A percentile compares a stretch with the other conserved stretches of the same genome.
Conservation (phyloP, 2,113 vertebrate species). For the Vimba vimba region DNA sequence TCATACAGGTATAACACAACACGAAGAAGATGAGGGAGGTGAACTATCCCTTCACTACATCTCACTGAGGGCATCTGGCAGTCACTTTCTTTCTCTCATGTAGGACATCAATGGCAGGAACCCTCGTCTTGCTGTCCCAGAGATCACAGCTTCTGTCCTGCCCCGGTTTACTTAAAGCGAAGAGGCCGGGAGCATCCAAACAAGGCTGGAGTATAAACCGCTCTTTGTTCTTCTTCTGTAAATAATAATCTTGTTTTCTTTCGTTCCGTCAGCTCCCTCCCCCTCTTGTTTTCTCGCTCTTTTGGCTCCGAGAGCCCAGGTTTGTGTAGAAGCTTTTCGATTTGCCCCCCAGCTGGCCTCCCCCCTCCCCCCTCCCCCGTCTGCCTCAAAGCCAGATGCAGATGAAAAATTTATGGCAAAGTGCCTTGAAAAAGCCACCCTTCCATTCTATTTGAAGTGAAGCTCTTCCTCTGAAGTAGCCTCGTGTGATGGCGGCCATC, state of each 20-base stretch:
- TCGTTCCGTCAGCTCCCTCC: conserved; percentile 64
- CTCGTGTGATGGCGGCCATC: conserved; percentile 71
- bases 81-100: conserved; percentile 8
- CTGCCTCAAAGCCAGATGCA: conserved; percentile 75
- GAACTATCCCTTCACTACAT: neutral
- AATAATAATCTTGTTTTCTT: conserved; percentile 69
- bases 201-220: conserved; percentile 49
- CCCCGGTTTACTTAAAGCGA: conserved; percentile 11
- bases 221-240: conserved; percentile 66
- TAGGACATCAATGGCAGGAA: conserved; percentile 25
- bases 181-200: conserved; percentile 39
- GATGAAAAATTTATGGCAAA: conserved; percentile 83
- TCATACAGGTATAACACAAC: neutral
- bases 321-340: conserved; percentile 68
- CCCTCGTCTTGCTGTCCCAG: conserved; percentile 8
- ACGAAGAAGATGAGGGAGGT: neutral
- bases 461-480: conserved; percentile 71
- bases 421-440: conserved; percentile 69
- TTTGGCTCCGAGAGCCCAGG: conserved; percentile 67
- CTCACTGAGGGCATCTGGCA: neutral
- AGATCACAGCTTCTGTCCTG: conserved; percentile 35
- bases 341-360: conserved; percentile 58
- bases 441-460: conserved; percentile 76
- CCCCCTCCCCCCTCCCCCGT: conserved; percentile 66
- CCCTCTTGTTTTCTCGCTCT: conserved; percentile 52